A percentile compares a stretch with the other conserved stretches of the same genome.
These are phyloP conservation scores for Tinea trinotella DNA, from an alignment of 2,888 invertebrate species.

Conservation along the genomic window DNA sequence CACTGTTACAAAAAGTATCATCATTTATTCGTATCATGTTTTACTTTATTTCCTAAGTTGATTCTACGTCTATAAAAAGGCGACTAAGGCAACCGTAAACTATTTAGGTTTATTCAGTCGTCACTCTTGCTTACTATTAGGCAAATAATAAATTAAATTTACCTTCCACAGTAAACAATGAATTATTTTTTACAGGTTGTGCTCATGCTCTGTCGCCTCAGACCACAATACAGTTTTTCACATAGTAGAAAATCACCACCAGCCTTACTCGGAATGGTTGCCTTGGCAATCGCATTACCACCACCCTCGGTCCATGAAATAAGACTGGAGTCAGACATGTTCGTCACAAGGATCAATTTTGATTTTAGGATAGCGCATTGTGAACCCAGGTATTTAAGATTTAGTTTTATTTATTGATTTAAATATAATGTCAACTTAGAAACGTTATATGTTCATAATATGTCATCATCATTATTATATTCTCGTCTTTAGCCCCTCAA, in stretches of 20 bases:
- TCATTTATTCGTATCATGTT: too few species aligned
- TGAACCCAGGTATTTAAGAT: constrained; percentile 86
- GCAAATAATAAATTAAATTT: too few species aligned
- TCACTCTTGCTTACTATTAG: too few species aligned
- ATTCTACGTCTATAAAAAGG: too few species aligned
- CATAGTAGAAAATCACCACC: constrained; percentile 91
- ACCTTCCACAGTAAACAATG: too few species aligned
- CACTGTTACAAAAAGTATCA: too few species aligned
- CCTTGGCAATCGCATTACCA: constrained; percentile 94
- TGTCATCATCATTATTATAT: not conserved
- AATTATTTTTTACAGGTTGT: constrained; percentile 88
- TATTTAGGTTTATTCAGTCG: too few species aligned
- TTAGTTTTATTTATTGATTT: not conserved
- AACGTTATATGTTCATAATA: not conserved
- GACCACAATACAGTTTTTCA: constrained; percentile 94
- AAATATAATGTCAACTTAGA: not conserved
- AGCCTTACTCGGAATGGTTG: constrained; percentile 93
- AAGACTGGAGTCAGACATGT: constrained; percentile 94
- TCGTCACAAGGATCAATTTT: constrained; percentile 95
- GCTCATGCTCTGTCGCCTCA: constrained; percentile 89
- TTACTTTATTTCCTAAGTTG: too few species aligned
- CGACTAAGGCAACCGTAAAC: too few species aligned
- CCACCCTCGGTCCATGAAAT: constrained; percentile 98
- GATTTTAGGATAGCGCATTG: constrained; percentile 98
- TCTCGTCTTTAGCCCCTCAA: not conserved